A percentile compares a stretch with the other conserved stretches of the same genome.
These are phyloP conservation scores for Synanceia verrucosa DNA, from an alignment of 2,797 vertebrate species.

Conservation along the genomic window DNA sequence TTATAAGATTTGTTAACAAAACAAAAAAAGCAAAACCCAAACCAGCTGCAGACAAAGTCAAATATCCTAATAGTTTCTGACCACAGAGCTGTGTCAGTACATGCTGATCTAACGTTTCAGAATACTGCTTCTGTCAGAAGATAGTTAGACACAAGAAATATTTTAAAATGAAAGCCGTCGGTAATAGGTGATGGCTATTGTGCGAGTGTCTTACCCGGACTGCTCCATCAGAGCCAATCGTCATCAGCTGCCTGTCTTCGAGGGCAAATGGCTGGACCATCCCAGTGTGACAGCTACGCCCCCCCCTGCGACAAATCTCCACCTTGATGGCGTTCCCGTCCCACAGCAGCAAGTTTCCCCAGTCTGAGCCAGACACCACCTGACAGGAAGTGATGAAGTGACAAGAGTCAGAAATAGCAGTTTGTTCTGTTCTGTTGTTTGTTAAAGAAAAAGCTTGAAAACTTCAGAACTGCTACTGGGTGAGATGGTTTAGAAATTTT, in stretches of 20 bases:
- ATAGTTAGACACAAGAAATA: not conserved
- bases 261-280: conserved; percentile 87
- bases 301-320: conserved; percentile 85
- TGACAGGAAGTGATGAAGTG: conserved; percentile 50
- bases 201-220: conserved; percentile 84
- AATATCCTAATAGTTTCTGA: not conserved
- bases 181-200: not conserved
- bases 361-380: conserved; percentile 93
- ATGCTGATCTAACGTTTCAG: not conserved
- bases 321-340: conserved; percentile 90
- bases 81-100: not conserved
- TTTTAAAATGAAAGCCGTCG: not conserved
- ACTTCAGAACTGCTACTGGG: not conserved
- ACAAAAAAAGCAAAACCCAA: not conserved
- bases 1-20: not conserved
- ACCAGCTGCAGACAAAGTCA: not conserved
- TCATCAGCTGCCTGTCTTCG: conserved; percentile 91
- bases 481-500: not conserved
- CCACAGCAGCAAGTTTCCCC: conserved; percentile 97
- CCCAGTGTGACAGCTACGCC: conserved; percentile 86
- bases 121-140: not conserved
- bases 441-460: not conserved
- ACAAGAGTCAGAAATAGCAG: not conserved
- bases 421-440: not conserved
- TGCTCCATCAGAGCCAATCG: conserved; percentile 88